Base-by-base conservation (phyloP, 2,113 vertebrate species). In the Pao palembangensis region DNA sequence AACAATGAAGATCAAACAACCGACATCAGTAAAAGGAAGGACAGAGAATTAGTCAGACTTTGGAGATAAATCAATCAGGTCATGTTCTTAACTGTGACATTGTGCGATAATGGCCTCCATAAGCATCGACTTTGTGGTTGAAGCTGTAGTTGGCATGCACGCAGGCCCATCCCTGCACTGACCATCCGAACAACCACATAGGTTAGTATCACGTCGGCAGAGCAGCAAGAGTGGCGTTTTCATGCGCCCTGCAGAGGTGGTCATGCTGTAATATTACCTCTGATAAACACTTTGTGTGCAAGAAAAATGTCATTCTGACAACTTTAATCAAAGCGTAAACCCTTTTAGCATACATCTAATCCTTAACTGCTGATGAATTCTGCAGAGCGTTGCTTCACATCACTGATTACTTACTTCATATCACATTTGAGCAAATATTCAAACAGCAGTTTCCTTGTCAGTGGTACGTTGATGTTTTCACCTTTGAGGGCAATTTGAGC, bases 31-130 rank as follows among this genome's bases (percentile, higher is more conserved):
- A 51, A 61, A 50, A 73, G 52, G 25, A 67, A 67, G 23, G 42
- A 47, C 23, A 21, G 28, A 62, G 64, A 82, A 83, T 75, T 68
- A 83, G 74, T 69, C 18, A 21, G 50, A 63, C 51, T 75, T 71
- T 79, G 55, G 52, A 47, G 23, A 71, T 69, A 72, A 73, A 83
- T 85, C 80, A 80, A 62, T 62, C 15, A 7, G 21, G 41, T 43
- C 10, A 20, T n/a, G 54, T 49, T 64, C 58, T 66, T 61, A 71
- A 73, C 49, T 23, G 59, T 65, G 71, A 63, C 48, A 64, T 23
- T 64, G 69, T 48, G 34, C 2, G 13, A 72, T 84, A 76, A 72
- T 73, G 58, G 53, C 65, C 62, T 78, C 60, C 51, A 70, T 73
- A 52, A 49, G n/a, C 62, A 61, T 65, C 72, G 67, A 56, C 57